Evolutionary conservation across 2,888 invertebrate genomes (phyloP).

Genomic region (Pecten maximus): DNA sequence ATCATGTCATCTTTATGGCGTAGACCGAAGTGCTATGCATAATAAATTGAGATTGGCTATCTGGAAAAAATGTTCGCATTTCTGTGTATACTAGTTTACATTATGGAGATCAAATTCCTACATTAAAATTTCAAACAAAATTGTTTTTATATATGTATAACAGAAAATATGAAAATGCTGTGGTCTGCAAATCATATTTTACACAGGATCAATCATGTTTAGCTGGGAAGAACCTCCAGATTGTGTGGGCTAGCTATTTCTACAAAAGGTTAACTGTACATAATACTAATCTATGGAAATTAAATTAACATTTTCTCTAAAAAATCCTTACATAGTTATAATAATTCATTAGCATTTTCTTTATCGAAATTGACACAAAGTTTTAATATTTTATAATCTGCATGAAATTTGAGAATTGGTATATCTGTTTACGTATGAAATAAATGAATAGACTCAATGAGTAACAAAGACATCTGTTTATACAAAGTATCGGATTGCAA

Average conservation of each 20-base stretch:
- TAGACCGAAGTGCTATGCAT: conserved; percentile 20
- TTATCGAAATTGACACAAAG: not conserved
- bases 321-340: not conserved
- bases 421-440: not conserved
- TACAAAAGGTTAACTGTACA: not conserved
- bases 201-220: not conserved
- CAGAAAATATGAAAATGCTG: conserved; percentile 25
- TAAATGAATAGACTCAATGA: not conserved
- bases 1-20: conserved; percentile 24
- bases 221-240: not conserved
- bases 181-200: not conserved
- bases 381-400: conserved; percentile 7
- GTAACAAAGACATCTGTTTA: not conserved
- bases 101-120: conserved; percentile 1
- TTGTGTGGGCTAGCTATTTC: not conserved
- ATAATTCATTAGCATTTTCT: not conserved
- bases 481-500: not conserved
- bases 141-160: not conserved
- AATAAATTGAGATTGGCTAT: conserved; percentile 8
- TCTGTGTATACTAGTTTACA: not conserved
- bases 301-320: not conserved
- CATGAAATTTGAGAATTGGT: not conserved
- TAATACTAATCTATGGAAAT: not conserved
- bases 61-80: not conserved
- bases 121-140: conserved; percentile 17